phyloP scores from a whole-genome alignment of 2,113 vertebrate species.

The Kryptolebias marmoratus region DNA sequence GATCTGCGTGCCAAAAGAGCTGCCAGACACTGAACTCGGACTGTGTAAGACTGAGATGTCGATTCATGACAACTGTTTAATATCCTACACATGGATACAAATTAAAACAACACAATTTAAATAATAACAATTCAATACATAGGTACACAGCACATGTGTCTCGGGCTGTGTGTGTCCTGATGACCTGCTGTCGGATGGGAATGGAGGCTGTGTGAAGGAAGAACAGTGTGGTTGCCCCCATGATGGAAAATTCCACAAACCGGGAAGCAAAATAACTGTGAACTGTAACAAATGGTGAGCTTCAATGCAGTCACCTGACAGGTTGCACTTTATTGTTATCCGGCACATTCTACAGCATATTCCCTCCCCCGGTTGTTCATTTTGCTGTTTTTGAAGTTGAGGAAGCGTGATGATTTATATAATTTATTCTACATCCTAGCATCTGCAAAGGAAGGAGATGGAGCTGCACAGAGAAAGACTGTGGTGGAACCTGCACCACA shows the following conservation, averaged over 20 bases:
- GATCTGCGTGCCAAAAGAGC: constrained; percentile 89
- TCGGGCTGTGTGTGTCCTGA: constrained; percentile 91
- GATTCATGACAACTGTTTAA: not conserved
- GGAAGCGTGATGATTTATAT: not conserved
- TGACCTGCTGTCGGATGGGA: constrained; percentile 81
- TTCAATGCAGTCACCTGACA: not conserved
- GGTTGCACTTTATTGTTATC: not conserved
- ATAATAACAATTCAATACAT: constrained; percentile 22
- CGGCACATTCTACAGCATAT: not conserved
- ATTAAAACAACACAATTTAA: constrained; percentile 1
- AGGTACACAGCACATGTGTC: constrained; percentile 85
- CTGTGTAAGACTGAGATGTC: constrained; percentile 83
- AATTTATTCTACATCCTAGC: constrained; percentile 69
- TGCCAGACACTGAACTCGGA: constrained; percentile 86
- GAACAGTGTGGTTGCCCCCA: constrained; percentile 87
- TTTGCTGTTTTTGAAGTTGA: not conserved
- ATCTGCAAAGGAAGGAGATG: constrained; percentile 86
- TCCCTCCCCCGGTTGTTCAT: not conserved
- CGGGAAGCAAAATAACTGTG: constrained; percentile 82
- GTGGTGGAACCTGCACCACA: constrained; percentile 85
- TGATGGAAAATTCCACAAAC: constrained; percentile 80
- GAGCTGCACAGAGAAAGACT: constrained; percentile 84
- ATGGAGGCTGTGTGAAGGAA: constrained; percentile 82
- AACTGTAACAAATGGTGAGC: constrained; percentile 92
- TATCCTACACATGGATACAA: not conserved